Evolutionary conservation across 2,797 vertebrate genomes (phyloP).

Genomic region (Cacajao melanocephalus): DNA sequence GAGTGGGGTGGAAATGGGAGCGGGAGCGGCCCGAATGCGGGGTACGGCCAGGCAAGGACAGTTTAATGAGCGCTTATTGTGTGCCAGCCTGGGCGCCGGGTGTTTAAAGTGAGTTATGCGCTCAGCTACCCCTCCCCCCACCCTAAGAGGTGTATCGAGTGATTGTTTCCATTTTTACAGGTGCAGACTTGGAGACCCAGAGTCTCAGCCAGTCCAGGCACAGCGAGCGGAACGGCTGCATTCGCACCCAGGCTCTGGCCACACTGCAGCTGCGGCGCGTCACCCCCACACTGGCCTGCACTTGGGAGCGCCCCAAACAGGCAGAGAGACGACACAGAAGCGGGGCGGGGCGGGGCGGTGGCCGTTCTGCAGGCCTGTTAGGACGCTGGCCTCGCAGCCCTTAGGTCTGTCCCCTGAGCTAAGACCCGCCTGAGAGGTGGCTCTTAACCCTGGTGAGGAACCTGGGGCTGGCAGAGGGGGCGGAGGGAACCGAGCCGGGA

Average conservation of each 20-base stretch:
- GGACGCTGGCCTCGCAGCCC: background rate
- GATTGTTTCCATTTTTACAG: background rate
- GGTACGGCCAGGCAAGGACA: background rate
- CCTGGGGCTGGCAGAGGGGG: background rate
- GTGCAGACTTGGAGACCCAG: background rate
- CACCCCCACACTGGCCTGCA: no score
- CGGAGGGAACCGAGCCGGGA: background rate
- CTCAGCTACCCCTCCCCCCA: background rate
- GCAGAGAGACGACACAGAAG: background rate
- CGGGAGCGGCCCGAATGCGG: fast-evolving
- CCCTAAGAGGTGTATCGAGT: background rate
- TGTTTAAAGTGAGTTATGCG: background rate
- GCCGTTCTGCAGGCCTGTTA: background rate
- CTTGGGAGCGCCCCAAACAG: background rate
- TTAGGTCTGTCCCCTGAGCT: background rate
- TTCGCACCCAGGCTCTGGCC: background rate
- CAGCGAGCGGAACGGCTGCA: background rate
- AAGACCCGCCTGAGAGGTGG: background rate
- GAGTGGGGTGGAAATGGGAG: fast-evolving
- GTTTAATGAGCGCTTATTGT: background rate
- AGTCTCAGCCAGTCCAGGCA: background rate
- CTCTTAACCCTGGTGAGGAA: background rate
- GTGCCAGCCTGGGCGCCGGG: slow-evolving; percentile 18
- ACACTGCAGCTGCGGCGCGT: background rate
- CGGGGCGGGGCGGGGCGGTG: background rate